Conservation (phyloP, 1,140 invertebrate species). For the Drosophila ohnishii region DNA sequence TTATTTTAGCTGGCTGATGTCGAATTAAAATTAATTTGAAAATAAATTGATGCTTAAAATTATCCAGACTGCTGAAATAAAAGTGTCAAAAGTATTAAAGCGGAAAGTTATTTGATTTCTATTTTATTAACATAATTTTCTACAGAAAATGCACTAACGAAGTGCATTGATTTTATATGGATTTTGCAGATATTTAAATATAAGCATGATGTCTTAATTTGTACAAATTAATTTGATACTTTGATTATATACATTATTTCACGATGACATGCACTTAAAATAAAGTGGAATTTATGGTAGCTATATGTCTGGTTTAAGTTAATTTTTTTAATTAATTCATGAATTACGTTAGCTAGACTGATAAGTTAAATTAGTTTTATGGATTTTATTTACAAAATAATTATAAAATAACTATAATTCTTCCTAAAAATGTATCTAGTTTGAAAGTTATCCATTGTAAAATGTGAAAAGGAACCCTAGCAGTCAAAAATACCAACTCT, state of each 20-base stretch:
- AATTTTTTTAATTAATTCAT: background rate
- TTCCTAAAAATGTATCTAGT: background rate
- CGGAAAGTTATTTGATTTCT: background rate
- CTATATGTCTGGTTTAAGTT: background rate
- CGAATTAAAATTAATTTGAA: conserved; percentile 26
- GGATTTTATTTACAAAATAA: background rate
- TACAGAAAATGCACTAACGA: background rate
- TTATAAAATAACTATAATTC: background rate
- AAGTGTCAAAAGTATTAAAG: background rate
- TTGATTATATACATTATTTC: background rate
- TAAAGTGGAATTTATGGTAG: conserved; percentile 4
- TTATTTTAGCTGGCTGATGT: conserved; percentile 4
- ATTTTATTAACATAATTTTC: background rate
- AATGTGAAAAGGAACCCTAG: background rate
- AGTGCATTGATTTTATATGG: background rate
- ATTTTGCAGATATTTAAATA: background rate
- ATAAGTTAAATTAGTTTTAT: background rate
- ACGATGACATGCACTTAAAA: background rate
- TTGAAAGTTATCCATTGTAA: background rate
- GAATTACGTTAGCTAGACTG: too few relatives aligned
- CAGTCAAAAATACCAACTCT: background rate
- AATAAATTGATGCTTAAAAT: conserved; percentile 20
- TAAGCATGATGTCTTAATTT: conserved; percentile 6
- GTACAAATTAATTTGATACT: conserved; percentile 5
- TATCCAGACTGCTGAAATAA: background rate